A percentile compares a stretch with the other conserved stretches of the same genome.
Evolutionary conservation across 2,888 invertebrate species (phyloP).

Genomic region (Rhaphigaster nebulosa): DNA sequence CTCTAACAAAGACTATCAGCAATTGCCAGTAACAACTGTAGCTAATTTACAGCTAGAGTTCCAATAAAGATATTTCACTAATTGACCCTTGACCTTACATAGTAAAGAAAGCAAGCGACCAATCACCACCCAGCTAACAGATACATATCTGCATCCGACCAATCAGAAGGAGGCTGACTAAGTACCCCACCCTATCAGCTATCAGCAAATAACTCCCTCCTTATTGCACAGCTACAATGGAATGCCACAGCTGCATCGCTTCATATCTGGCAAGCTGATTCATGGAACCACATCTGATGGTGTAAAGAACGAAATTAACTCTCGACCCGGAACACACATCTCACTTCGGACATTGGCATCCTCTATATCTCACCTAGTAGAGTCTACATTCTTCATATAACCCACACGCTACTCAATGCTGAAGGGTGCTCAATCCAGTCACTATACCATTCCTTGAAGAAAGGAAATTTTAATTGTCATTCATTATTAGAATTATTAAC

Average conservation of each 20-base stretch:
- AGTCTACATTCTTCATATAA: neutral
- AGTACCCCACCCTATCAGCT: slow-evolving; percentile 1
- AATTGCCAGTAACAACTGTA: neutral
- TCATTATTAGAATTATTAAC: no score
- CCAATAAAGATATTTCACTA: slow-evolving; percentile 19
- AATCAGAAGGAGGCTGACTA: slow-evolving; percentile 25
- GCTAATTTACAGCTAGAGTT: neutral
- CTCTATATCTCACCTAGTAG: neutral
- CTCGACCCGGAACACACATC: slow-evolving; percentile 18
- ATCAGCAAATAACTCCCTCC: slow-evolving; percentile 37
- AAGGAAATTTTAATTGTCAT: neutral
- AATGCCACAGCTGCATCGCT: slow-evolving; percentile 22
- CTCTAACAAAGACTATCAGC: neutral
- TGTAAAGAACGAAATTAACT: slow-evolving; percentile 15
- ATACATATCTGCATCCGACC: slow-evolving; percentile 25
- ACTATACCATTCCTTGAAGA: neutral
- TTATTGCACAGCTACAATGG: neutral
- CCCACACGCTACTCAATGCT: no score
- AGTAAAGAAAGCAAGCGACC: neutral
- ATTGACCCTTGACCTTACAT: slow-evolving; percentile 25
- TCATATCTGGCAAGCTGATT: slow-evolving; percentile 1
- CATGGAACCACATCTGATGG: slow-evolving; percentile 9
- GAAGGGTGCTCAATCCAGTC: neutral
- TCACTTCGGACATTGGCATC: slow-evolving; percentile 12
- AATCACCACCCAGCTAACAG: neutral